Conservation (phyloP, 2,113 vertebrate genomes). For the Pao palembangensis region DNA sequence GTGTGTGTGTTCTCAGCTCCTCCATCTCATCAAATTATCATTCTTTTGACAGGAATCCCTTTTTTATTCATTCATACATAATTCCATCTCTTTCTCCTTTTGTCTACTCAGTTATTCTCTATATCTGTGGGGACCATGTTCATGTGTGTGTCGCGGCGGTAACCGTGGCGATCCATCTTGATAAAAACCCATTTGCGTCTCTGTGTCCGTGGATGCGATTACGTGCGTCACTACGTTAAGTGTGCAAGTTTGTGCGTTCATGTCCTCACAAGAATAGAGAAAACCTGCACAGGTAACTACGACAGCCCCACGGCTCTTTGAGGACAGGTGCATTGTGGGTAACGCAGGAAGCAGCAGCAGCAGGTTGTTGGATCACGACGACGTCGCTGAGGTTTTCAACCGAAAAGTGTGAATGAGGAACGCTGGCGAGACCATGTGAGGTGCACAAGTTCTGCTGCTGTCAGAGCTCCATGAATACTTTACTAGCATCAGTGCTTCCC, state of each 20-base stretch:
- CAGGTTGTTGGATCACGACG: no score
- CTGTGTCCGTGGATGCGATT: slow-evolving; percentile 47
- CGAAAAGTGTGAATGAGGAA: no score
- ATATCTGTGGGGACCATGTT: slow-evolving; percentile 19
- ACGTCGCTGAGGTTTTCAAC: no score
- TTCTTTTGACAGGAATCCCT: slow-evolving; percentile 11
- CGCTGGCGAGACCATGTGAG: no score
- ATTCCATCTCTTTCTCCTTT: neutral
- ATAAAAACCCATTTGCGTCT: slow-evolving; percentile 57
- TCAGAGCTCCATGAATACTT: no score
- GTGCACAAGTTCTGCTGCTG: no score
- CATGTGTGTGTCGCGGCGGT: slow-evolving; percentile 22
- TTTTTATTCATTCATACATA: slow-evolving; percentile 9
- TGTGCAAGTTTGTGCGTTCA: slow-evolving; percentile 20
- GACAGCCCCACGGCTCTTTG: no score
- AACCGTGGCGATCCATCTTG: slow-evolving; percentile 53
- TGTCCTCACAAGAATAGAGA: slow-evolving; percentile 35
- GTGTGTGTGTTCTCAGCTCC: slow-evolving; percentile 11
- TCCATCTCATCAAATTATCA: slow-evolving; percentile 22
- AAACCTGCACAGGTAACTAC: no score
- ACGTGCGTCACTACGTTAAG: slow-evolving; percentile 51
- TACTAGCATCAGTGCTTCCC: no score
- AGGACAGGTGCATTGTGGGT: no score
- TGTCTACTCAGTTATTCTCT: slow-evolving; percentile 7
- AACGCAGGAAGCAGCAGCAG: no score